A percentile compares a stretch with the other conserved stretches of the same genome.
phyloP scores from a whole-genome alignment of 2,888 invertebrate genomes.

The Cylindroiulus punctatus region DNA sequence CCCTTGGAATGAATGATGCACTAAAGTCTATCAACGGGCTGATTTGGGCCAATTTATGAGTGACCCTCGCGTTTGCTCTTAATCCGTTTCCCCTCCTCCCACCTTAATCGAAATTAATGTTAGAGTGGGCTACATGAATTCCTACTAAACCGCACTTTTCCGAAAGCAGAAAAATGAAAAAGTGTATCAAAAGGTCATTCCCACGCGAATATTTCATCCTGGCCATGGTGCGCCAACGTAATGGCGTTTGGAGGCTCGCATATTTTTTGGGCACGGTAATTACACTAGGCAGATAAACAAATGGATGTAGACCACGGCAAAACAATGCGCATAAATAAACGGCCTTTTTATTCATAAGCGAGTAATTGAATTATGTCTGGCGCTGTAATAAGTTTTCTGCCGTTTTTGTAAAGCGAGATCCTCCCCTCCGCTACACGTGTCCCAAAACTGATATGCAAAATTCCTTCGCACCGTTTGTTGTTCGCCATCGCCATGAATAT shows the following conservation, averaged over 20 bases:
- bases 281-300: conserved; percentile 29
- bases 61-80: background rate
- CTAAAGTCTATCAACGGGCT: no score
- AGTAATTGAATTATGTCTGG: conserved; percentile 39
- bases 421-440: background rate
- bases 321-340: conserved; percentile 7
- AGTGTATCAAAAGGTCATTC: conserved; percentile 41
- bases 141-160: background rate
- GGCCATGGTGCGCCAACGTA: background rate
- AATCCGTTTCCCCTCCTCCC: background rate
- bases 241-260: no score
- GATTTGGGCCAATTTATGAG: background rate
- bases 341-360: conserved; percentile 44
- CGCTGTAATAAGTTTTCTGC: background rate
- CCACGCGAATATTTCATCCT: conserved; percentile 38
- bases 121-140: background rate
- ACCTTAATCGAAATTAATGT: background rate
- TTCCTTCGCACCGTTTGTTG: background rate
- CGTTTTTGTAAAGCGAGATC: background rate
- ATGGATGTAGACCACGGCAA: conserved; percentile 27
- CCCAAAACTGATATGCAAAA: background rate
- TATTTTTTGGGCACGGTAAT: background rate
- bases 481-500: background rate
- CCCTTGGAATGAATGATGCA: background rate
- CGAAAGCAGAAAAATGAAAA: conserved; percentile 6